Evolutionary conservation across 2,888 invertebrate genomes (phyloP).

Genomic region (Tortrix viridana): DNA sequence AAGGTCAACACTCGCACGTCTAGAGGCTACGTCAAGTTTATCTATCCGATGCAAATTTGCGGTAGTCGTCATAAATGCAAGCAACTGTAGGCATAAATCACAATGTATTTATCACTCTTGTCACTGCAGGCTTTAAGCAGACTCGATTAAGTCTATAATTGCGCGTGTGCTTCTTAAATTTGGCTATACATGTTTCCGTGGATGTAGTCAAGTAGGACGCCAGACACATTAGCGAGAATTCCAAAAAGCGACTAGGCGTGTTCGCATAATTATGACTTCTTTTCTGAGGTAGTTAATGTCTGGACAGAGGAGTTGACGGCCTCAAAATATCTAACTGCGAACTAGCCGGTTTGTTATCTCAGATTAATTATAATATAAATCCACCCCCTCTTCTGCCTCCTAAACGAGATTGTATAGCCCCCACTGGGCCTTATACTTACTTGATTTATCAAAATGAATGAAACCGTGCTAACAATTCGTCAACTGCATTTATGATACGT

Average conservation of each 20-base stretch:
- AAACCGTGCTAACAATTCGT: slow-evolving; percentile 9
- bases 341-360: too few relatives aligned
- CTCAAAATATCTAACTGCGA: slow-evolving; percentile 6
- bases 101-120: neutral
- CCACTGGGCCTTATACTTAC: too few relatives aligned
- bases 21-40: neutral
- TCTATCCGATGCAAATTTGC: slow-evolving; percentile 1
- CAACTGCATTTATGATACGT: slow-evolving; percentile 38
- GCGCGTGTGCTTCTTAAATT: slow-evolving; percentile 7
- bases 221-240: slow-evolving; percentile 76
- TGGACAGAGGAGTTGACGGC: slow-evolving; percentile 46
- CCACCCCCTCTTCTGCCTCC: too few relatives aligned
- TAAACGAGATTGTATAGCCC: too few relatives aligned
- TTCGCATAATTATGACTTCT: slow-evolving; percentile 58
- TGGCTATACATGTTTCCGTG: slow-evolving; percentile 5
- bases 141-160: neutral
- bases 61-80: slow-evolving; percentile 4
- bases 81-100: slow-evolving; percentile 6
- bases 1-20: neutral
- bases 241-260: slow-evolving; percentile 67
- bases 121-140: slow-evolving; percentile 3
- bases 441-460: neutral
- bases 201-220: slow-evolving; percentile 68
- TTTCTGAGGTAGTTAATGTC: slow-evolving; percentile 64
- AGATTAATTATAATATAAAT: too few relatives aligned